Evolutionary conservation across 2,888 invertebrate species (phyloP).

Genomic region (Sinotaia quadrata): DNA sequence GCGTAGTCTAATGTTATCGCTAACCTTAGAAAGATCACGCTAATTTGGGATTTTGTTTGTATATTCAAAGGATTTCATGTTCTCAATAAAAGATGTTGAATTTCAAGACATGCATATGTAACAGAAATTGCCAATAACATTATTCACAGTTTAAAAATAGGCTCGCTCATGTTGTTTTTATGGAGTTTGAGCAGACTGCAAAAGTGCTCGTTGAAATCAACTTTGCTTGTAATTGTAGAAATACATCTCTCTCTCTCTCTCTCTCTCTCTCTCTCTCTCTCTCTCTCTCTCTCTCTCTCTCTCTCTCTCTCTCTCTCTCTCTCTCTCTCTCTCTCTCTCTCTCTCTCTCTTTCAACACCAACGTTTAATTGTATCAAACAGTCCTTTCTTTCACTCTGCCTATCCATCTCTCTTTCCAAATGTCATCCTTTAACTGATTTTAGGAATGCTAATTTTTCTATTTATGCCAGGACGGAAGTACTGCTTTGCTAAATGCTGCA

Average conservation of each 20-base stretch:
- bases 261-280: not conserved
- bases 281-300: not conserved
- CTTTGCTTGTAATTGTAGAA: not conserved
- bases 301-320: not conserved
- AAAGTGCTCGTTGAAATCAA: not conserved
- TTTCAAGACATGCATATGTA: too few relatives aligned
- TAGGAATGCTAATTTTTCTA: not conserved
- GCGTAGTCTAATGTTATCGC: too few relatives aligned
- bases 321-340: not conserved
- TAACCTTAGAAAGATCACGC: too few relatives aligned
- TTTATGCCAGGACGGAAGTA: conserved; percentile 48
- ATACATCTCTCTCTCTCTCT: not conserved
- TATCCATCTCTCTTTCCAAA: not conserved
- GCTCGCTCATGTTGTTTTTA: too few relatives aligned
- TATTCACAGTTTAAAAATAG: too few relatives aligned
- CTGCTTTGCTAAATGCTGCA: conserved; percentile 55
- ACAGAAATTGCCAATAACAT: too few relatives aligned
- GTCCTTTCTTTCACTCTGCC: not conserved
- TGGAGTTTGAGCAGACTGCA: too few relatives aligned
- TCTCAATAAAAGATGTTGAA: too few relatives aligned
- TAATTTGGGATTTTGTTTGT: too few relatives aligned
- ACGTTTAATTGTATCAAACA: too few relatives aligned
- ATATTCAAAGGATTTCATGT: too few relatives aligned
- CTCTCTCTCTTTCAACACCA: too few relatives aligned
- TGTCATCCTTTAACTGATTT: not conserved